Evolutionary conservation across 2,888 invertebrate genomes (phyloP), one percentile per base, ranked within the genome.

Genomic region (Helleia helle): DNA sequence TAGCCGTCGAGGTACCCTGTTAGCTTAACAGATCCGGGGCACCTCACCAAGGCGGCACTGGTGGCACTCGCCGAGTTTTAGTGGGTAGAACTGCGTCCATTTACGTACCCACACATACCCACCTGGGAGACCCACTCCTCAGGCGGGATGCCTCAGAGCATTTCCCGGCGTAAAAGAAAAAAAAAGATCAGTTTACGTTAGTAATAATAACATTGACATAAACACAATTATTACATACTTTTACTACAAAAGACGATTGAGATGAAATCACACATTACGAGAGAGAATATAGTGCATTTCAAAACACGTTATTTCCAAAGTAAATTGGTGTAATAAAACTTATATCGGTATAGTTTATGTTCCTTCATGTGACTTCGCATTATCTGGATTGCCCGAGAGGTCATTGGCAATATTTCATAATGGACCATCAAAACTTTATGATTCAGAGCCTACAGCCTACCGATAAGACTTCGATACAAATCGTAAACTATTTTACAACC

Each of bases 401-500:
- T 50, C 49, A 58, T 54, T 56, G 52, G 40, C 43, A 38, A 47
- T 54, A 53, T 55, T 52, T 55, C 56, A 56, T 68, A 66, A 71
- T 60, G 58, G 51, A 59, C 63, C 62, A 72, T 73, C 65, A 71
- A 73, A 69, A 65, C 58, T 73, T 73, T 71, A 73, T 57, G 65
- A 56, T 53, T 54, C 51, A 47, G 50, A 41, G 44, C 48, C 46
- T 43, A 43, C 46, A 51, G 44, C 43, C 43, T n/a, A 40, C 26
- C 31, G 45, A 53, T 55, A 57, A 55, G 50, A 41, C 50, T 46
- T 52, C 60, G 50, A 68, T 66, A 69, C 62, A 62, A 59, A 59
- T 60, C 69, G 61, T 73, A 66, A 70, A 67, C 57, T 54, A 55
- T 58, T 72, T 71, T 64, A 70, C 59, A 56, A 55, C 60, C 51